A percentile compares a stretch with the other conserved stretches of the same genome.
These are phyloP conservation scores for Junonia oenone DNA, from an alignment of 2,888 invertebrate species.

Conservation along the genomic window DNA sequence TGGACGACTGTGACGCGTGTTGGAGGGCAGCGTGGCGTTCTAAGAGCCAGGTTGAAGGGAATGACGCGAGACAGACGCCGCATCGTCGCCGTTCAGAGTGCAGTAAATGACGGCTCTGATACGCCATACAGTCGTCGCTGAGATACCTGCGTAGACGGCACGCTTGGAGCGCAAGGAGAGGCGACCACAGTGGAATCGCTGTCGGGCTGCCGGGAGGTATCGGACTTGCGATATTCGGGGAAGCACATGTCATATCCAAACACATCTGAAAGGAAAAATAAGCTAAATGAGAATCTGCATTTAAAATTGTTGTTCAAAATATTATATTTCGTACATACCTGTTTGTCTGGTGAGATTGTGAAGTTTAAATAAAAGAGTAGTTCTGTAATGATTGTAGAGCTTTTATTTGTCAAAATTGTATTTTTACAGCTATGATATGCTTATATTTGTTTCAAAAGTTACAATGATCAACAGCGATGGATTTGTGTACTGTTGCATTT, in stretches of 20 bases:
- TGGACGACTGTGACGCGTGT: constrained; percentile 83
- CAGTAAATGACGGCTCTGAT: constrained; percentile 56
- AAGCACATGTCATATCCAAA: constrained; percentile 63
- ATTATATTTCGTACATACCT: constrained; percentile 37
- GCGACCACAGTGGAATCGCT: constrained; percentile 66
- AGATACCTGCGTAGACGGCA: constrained; percentile 70
- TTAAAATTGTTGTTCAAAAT: not conserved
- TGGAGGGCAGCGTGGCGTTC: constrained; percentile 92
- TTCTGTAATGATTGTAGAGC: constrained; percentile 80
- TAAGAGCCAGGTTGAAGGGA: constrained; percentile 92
- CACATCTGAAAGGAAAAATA: constrained; percentile 60
- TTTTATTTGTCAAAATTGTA: constrained; percentile 91
- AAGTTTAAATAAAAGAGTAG: constrained; percentile 46
- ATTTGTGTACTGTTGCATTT: constrained; percentile 60
- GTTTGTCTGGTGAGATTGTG: constrained; percentile 5
- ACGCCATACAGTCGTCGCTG: constrained; percentile 74
- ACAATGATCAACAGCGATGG: constrained; percentile 81
- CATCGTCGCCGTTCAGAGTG: constrained; percentile 81
- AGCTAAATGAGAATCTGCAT: not conserved
- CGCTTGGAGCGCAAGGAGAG: constrained; percentile 68
- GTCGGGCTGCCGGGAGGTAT: constrained; percentile 57
- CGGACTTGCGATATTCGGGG: constrained; percentile 52
- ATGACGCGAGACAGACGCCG: constrained; percentile 90
- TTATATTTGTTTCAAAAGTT: constrained; percentile 87
- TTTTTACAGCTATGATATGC: constrained; percentile 96